phyloP scores from a whole-genome alignment of 2,888 invertebrate species.

The Cantharis rustica region DNA sequence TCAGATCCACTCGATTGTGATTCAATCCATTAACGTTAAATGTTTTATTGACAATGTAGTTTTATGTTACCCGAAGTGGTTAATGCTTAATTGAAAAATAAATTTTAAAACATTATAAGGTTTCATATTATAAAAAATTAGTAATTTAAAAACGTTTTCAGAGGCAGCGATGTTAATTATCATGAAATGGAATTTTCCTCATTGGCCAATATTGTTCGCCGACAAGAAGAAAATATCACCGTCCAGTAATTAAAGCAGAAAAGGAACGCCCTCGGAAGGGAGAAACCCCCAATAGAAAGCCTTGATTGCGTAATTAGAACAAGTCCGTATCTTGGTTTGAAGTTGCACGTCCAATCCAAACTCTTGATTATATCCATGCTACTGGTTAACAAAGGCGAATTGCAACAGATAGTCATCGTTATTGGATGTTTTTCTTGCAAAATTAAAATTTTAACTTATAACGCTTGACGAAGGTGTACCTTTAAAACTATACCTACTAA shows the following conservation, averaged over 20 bases:
- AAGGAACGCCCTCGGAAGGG: constrained; percentile 46
- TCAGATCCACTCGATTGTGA: constrained; percentile 39
- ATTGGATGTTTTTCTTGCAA: constrained; percentile 13
- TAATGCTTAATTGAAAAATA: constrained; percentile 28
- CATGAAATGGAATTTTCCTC: background rate
- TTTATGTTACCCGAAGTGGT: constrained; percentile 33
- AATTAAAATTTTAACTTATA: background rate
- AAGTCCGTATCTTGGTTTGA: constrained; percentile 48
- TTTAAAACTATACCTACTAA: background rate
- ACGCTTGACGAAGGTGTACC: background rate
- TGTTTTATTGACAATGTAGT: constrained; percentile 41
- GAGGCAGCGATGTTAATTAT: background rate
- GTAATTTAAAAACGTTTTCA: background rate
- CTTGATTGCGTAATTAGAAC: constrained; percentile 58
- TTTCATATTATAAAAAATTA: background rate
- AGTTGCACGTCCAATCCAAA: constrained; percentile 47
- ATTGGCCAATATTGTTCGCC: constrained; percentile 16
- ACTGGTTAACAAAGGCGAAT: constrained; percentile 43
- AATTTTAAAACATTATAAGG: constrained; percentile 16
- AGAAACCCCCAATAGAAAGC: constrained; percentile 49
- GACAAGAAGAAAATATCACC: constrained; percentile 32
- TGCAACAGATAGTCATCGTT: constrained; percentile 17
- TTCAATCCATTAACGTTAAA: constrained; percentile 41
- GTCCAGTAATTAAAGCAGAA: constrained; percentile 53
- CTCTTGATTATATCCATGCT: constrained; percentile 47